These are phyloP conservation scores for Dissostichus mawsoni DNA, from an alignment of 2,113 vertebrate species.

Conservation along the genomic window DNA sequence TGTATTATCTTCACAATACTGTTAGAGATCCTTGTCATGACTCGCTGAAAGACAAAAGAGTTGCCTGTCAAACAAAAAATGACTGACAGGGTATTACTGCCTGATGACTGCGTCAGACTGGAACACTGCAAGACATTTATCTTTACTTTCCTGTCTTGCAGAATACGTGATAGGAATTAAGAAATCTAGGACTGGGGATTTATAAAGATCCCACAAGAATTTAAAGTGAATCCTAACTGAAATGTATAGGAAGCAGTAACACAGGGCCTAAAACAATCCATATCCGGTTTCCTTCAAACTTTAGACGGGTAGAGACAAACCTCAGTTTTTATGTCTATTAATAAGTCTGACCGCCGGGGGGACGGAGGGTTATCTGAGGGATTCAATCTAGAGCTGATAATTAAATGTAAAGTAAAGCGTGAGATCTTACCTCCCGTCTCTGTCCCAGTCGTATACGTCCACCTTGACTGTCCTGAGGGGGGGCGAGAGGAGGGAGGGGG, in stretches of 20 bases:
- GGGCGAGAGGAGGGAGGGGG: neutral
- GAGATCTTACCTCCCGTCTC: slow-evolving; percentile 71
- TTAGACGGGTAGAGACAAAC: too few relatives aligned
- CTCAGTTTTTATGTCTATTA: too few relatives aligned
- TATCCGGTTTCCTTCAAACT: neutral
- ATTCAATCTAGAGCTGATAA: slow-evolving; percentile 33
- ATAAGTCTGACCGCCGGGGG: too few relatives aligned
- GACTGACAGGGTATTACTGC: neutral
- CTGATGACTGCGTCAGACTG: neutral
- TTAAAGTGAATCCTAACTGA: neutral
- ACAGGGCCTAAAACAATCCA: neutral
- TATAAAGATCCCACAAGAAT: neutral
- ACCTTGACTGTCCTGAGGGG: slow-evolving; percentile 73
- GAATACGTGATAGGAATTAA: neutral
- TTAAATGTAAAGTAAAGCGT: neutral
- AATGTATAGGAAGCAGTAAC: neutral
- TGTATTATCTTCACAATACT: neutral
- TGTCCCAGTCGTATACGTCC: slow-evolving; percentile 76
- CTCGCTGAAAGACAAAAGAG: neutral
- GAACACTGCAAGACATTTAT: slow-evolving; percentile 14
- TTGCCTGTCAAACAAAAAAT: slow-evolving; percentile 3
- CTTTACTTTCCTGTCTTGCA: neutral
- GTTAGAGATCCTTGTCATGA: neutral
- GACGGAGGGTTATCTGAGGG: slow-evolving; percentile 37
- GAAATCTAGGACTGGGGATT: slow-evolving; percentile 6